phyloP scores from a whole-genome alignment of 2,797 vertebrate species.

The Alfaro cultratus region DNA sequence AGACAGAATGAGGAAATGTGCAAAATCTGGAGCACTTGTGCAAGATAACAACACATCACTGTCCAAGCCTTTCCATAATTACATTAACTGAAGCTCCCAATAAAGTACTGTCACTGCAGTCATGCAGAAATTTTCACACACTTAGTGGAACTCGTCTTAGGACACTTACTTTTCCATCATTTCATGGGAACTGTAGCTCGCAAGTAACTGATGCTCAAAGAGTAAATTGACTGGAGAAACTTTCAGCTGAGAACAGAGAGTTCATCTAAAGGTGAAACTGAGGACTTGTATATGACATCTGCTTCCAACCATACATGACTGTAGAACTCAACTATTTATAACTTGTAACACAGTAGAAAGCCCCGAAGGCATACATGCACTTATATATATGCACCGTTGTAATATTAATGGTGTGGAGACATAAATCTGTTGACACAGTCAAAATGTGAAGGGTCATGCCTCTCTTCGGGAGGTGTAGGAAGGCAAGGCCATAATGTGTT shows the following conservation, averaged over 20 bases:
- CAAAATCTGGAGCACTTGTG: background rate
- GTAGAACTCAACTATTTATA: conserved; percentile 24
- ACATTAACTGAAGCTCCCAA: background rate
- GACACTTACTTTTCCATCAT: background rate
- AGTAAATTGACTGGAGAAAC: conserved; percentile 9
- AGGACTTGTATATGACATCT: conserved; percentile 30
- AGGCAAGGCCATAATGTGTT: background rate
- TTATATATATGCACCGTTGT: conserved; percentile 14
- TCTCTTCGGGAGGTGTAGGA: conserved; percentile 7
- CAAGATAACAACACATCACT: background rate
- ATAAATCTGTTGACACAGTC: conserved; percentile 12
- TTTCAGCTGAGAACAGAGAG: conserved; percentile 10
- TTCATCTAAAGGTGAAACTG: conserved; percentile 28
- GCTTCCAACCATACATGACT: conserved; percentile 5
- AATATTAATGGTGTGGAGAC: conserved; percentile 12
- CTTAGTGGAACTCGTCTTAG: too few relatives aligned
- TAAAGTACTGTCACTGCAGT: background rate
- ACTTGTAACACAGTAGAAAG: conserved; percentile 20
- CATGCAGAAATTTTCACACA: background rate
- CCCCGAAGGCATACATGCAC: conserved; percentile 13
- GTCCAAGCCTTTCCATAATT: background rate
- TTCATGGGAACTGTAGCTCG: background rate
- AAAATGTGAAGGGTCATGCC: conserved; percentile 7
- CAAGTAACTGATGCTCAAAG: conserved; percentile 1
- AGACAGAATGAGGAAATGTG: background rate